A percentile compares a stretch with the other conserved stretches of the same genome.
phyloP scores from a whole-genome alignment of 2,888 invertebrate genomes.

The Cheilosia vulpina region DNA sequence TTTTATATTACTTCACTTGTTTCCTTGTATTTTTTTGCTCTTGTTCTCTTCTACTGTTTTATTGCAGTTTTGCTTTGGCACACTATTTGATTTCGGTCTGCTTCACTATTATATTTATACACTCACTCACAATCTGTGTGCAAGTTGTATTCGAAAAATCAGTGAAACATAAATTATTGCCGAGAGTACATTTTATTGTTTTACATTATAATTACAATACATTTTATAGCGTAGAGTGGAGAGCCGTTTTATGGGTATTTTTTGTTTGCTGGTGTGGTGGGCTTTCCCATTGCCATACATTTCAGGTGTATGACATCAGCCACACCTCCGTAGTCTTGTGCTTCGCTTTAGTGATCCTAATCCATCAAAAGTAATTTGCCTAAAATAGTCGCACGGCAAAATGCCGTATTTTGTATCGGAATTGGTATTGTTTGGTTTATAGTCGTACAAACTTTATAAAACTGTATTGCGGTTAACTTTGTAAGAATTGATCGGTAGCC shows the following conservation, averaged over 20 bases:
- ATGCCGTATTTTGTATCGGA: background rate
- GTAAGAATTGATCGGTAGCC: no score
- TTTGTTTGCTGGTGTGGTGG: background rate
- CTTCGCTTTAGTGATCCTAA: slow-evolving; percentile 37
- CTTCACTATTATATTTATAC: background rate
- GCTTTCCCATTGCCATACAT: background rate
- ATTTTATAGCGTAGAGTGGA: slow-evolving; percentile 39
- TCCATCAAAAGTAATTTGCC: slow-evolving; percentile 37
- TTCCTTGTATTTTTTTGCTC: slow-evolving; percentile 34
- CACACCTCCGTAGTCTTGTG: background rate
- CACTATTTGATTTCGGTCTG: slow-evolving; percentile 32
- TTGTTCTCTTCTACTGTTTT: slow-evolving; percentile 48
- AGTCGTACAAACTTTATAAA: no score
- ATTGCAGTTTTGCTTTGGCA: slow-evolving; percentile 67
- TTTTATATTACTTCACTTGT: slow-evolving; percentile 73
- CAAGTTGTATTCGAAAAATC: slow-evolving; percentile 65
- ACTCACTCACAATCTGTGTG: slow-evolving; percentile 9
- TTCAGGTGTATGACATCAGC: slow-evolving; percentile 1
- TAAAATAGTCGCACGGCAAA: slow-evolving; percentile 4
- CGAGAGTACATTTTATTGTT: slow-evolving; percentile 72
- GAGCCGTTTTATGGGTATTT: slow-evolving; percentile 51
- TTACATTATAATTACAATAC: slow-evolving; percentile 74
- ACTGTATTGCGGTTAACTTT: no score
- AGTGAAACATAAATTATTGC: slow-evolving; percentile 73
- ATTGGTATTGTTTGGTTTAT: no score